Conservation (phyloP, 2,888 invertebrate species). For the Spodoptera exigua region DNA sequence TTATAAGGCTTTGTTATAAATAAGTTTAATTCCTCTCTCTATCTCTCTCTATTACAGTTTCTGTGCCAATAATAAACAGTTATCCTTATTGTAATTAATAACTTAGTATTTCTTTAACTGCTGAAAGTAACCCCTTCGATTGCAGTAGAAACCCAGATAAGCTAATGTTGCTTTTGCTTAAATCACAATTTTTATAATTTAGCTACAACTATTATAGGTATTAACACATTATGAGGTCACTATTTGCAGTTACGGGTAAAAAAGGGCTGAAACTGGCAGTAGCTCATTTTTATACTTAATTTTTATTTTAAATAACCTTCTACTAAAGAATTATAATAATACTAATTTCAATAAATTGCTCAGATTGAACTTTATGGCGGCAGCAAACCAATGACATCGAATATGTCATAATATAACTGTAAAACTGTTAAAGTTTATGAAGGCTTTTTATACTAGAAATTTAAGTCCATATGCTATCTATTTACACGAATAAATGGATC, state of each 20-base stretch:
- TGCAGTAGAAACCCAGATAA: constrained; percentile 48
- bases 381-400: constrained; percentile 48
- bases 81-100: constrained; percentile 45
- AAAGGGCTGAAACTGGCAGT: constrained; percentile 72
- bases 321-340: constrained; percentile 56
- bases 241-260: constrained; percentile 61
- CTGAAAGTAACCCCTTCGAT: constrained; percentile 17
- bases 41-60: constrained; percentile 37
- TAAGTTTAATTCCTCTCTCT: constrained; percentile 42
- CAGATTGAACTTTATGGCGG: constrained; percentile 54
- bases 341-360: constrained; percentile 54
- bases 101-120: constrained; percentile 48
- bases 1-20: constrained; percentile 49
- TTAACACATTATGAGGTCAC: constrained; percentile 59
- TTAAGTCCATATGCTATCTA: constrained; percentile 76
- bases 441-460: constrained; percentile 65
- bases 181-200: constrained; percentile 56
- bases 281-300: constrained; percentile 50
- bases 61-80: constrained; percentile 44
- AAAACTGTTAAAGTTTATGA: constrained; percentile 57
- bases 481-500: constrained; percentile 70
- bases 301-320: constrained; percentile 47
- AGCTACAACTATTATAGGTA: constrained; percentile 56
- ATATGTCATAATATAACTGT: constrained; percentile 46
- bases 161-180: constrained; percentile 37